Percentiles rank a stretch among this genome's conserved stretches.
Conservation (phyloP, 2,113 vertebrate genomes). For the Dipodomys merriami region DNA sequence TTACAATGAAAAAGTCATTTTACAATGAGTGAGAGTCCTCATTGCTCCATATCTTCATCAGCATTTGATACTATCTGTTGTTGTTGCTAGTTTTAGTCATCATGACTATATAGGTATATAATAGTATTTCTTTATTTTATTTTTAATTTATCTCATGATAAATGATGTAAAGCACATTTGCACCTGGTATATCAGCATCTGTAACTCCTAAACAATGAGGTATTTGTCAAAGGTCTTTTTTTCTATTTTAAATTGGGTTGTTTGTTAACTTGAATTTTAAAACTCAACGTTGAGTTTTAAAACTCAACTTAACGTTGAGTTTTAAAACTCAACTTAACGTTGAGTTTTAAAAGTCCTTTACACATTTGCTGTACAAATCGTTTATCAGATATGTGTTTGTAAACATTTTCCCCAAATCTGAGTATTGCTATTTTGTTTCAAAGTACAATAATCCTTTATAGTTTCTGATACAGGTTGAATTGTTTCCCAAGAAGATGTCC, state of each 20-base stretch:
- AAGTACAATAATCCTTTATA: too few species aligned
- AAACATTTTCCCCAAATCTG: not conserved
- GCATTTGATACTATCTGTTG: not conserved
- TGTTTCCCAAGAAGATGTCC: not conserved
- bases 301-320: not conserved
- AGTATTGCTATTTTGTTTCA: too few species aligned
- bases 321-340: not conserved
- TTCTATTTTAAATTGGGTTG: not conserved
- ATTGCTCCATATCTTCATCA: not conserved
- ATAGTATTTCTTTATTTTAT: not conserved
- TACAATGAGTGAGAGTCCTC: not conserved
- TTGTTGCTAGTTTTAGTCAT: not conserved
- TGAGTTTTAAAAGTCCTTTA: not conserved
- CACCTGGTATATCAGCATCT: not conserved
- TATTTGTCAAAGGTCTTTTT: not conserved
- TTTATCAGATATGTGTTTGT: not conserved
- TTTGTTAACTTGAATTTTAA: not conserved
- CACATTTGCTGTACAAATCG: not conserved
- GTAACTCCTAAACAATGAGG: not conserved
- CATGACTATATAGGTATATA: not conserved
- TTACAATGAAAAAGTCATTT: not conserved
- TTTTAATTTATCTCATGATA: conserved; percentile 4
- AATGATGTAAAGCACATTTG: not conserved
- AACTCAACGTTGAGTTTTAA: not conserved
- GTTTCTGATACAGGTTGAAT: not conserved